These are phyloP conservation scores for Drosophila percnosoma DNA, from an alignment of 2,888 invertebrate species.

Conservation along the genomic window DNA sequence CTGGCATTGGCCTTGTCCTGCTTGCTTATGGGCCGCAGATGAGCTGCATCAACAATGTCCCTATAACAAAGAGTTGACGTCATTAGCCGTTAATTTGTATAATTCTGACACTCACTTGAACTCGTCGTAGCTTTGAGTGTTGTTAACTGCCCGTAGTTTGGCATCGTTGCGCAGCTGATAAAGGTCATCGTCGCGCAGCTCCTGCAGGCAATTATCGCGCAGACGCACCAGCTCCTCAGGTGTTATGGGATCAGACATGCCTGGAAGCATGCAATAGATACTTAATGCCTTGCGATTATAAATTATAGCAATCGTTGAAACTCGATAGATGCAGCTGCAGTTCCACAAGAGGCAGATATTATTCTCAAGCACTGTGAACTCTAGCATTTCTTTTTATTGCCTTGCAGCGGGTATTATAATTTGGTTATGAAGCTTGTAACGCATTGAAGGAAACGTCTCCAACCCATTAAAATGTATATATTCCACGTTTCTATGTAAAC, in stretches of 20 bases:
- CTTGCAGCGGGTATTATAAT: too few relatives aligned
- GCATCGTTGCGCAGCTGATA: slow-evolving; percentile 91
- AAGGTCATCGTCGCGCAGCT: slow-evolving; percentile 89
- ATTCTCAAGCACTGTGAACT: too few relatives aligned
- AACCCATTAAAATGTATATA: too few relatives aligned
- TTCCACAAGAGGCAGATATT: background rate
- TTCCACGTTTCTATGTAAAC: too few relatives aligned
- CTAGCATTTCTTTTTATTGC: too few relatives aligned
- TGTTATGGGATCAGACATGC: slow-evolving; percentile 81
- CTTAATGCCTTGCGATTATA: background rate
- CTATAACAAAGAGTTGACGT: slow-evolving; percentile 80
- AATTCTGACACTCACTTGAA: slow-evolving; percentile 86
- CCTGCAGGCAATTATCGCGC: slow-evolving; percentile 87
- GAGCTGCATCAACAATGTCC: slow-evolving; percentile 90
- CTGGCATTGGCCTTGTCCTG: slow-evolving; percentile 85
- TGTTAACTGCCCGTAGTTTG: slow-evolving; percentile 90
- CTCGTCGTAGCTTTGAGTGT: slow-evolving; percentile 90
- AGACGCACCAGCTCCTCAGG: slow-evolving; percentile 88
- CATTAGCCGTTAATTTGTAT: background rate
- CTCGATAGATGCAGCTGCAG: background rate
- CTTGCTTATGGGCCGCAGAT: slow-evolving; percentile 88
- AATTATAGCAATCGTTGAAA: too few relatives aligned
- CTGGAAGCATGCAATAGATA: background rate
- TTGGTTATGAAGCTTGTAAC: too few relatives aligned
- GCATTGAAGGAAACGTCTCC: too few relatives aligned